phyloP scores from a whole-genome alignment of 2,888 invertebrate species.

The Agrochola lychnidis region DNA sequence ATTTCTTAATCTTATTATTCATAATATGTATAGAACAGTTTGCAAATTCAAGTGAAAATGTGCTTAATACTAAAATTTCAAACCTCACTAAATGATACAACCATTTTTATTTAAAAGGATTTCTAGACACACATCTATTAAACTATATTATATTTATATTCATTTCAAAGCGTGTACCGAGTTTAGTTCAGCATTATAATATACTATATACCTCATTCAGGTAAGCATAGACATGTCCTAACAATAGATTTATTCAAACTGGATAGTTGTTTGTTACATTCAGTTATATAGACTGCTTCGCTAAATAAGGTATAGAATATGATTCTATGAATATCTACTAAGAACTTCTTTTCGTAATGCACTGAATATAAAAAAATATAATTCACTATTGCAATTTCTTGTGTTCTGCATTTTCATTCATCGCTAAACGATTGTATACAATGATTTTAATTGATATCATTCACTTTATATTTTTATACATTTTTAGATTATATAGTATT shows the following conservation, averaged over 20 bases:
- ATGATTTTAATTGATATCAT: conserved; percentile 82
- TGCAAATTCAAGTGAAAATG: conserved; percentile 72
- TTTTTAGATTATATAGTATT: conserved; percentile 77
- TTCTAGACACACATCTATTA: conserved; percentile 82
- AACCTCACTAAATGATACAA: conserved; percentile 80
- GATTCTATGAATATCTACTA: conserved; percentile 75
- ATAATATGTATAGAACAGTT: conserved; percentile 64
- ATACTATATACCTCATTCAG: conserved; percentile 65
- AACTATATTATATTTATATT: conserved; percentile 75
- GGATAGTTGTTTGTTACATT: conserved; percentile 7
- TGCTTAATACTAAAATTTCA: conserved; percentile 79
- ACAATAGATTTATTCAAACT: conserved; percentile 17
- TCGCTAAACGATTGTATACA: conserved; percentile 80
- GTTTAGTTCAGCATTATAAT: conserved; percentile 75
- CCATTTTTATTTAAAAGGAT: conserved; percentile 78
- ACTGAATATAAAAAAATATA: conserved; percentile 88
- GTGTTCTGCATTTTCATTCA: conserved; percentile 83
- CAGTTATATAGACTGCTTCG: conserved; percentile 11
- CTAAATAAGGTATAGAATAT: conserved; percentile 55
- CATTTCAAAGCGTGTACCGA: conserved; percentile 79
- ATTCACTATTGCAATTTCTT: conserved; percentile 88
- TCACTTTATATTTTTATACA: conserved; percentile 86
- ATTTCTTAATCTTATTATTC: conserved; percentile 68
- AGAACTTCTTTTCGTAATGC: conserved; percentile 72
- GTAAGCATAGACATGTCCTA: conserved; percentile 15